These are phyloP conservation scores for Agelaius tricolor DNA, from an alignment of 2,113 vertebrate genomes.

Conservation along the genomic window DNA sequence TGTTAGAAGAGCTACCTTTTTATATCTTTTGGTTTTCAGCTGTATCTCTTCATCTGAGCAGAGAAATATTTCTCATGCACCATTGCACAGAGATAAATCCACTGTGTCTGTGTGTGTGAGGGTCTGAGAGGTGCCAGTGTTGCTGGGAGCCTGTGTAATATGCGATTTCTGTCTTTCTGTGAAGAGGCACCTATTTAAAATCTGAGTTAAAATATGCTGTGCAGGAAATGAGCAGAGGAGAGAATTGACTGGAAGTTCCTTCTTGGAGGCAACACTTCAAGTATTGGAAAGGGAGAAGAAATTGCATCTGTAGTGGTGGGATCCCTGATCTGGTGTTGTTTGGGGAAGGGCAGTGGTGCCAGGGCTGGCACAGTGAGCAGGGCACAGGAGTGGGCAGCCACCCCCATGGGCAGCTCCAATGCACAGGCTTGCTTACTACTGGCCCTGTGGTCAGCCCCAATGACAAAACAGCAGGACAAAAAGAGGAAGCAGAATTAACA, in stretches of 20 bases:
- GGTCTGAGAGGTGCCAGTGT: not conserved
- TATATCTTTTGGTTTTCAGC: not conserved
- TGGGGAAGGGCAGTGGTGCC: not conserved
- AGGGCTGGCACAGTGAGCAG: not conserved
- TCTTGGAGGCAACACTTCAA: not conserved
- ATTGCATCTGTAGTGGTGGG: accelerated
- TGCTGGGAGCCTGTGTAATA: not conserved
- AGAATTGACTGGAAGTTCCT: not conserved
- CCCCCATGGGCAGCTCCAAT: accelerated
- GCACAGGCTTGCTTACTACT: not conserved
- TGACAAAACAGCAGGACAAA: not conserved
- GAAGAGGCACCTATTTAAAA: not conserved
- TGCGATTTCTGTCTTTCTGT: not conserved
- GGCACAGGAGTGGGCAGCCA: not conserved
- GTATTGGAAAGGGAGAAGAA: not conserved
- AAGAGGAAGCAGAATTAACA: not conserved
- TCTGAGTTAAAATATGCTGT: accelerated
- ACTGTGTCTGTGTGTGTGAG: accelerated
- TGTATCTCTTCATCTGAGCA: not conserved
- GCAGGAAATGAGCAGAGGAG: not conserved
- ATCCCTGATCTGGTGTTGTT: too few species aligned
- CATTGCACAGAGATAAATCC: not conserved
- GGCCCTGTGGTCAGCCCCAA: accelerated
- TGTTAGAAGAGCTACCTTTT: not conserved
- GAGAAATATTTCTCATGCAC: not conserved